Evolutionary conservation across 2,113 vertebrate genomes (phyloP).

Genomic region (Colius striatus): DNA sequence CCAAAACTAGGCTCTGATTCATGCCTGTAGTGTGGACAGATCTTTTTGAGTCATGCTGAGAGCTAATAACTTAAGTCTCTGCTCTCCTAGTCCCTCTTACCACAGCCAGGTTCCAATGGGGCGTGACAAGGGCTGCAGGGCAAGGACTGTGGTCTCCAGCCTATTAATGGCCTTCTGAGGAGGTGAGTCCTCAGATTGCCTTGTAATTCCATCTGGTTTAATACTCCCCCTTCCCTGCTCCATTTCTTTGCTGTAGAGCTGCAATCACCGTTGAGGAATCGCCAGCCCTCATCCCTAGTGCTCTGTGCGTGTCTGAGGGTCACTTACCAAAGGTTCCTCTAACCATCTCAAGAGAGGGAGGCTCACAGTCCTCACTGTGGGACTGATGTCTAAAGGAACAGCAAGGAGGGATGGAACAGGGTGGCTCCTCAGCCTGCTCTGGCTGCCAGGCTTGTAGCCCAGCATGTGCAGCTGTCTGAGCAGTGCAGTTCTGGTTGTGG

Average conservation of each 20-base stretch:
- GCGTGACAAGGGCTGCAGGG: not conserved
- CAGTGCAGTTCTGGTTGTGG: fast-evolving
- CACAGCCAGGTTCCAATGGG: not conserved
- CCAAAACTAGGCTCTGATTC: not conserved
- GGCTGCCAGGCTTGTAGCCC: not conserved
- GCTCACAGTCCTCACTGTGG: not conserved
- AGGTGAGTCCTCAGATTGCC: not conserved
- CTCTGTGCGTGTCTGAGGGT: fast-evolving
- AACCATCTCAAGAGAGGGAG: not conserved
- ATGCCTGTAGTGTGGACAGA: not conserved
- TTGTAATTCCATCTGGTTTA: fast-evolving
- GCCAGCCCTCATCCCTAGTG: not conserved
- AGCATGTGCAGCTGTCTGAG: not conserved
- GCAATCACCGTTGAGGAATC: not conserved
- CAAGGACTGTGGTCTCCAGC: not conserved
- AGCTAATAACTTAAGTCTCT: not conserved
- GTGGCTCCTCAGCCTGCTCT: not conserved
- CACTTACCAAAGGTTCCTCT: not conserved
- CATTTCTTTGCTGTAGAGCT: not conserved
- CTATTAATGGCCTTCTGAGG: not conserved
- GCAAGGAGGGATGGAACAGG: not conserved
- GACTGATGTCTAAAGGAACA: not conserved
- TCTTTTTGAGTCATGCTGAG: not conserved
- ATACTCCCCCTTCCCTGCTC: not conserved
- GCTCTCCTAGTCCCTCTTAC: not conserved